Conservation (phyloP, 2,888 invertebrate genomes). For the Hipparchia sbordonii region DNA sequence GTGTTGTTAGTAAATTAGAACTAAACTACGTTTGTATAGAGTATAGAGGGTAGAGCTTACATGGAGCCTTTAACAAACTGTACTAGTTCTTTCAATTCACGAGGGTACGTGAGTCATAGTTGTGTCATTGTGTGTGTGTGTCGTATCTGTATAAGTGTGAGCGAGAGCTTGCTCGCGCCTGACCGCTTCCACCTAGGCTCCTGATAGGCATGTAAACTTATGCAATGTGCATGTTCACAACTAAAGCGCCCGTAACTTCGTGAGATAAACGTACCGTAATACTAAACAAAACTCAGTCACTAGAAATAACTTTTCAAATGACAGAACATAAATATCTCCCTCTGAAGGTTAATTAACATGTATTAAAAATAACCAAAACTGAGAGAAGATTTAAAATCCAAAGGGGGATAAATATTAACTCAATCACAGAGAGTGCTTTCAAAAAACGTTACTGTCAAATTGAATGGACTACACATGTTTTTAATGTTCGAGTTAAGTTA, state of each 20-base stretch:
- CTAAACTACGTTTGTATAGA: too few relatives aligned
- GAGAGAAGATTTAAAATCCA: slow-evolving; percentile 38
- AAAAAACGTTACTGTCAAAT: slow-evolving; percentile 33
- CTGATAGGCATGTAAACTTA: too few relatives aligned
- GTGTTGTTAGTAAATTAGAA: too few relatives aligned
- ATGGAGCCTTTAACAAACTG: too few relatives aligned
- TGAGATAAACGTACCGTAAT: background rate
- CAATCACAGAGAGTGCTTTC: slow-evolving; percentile 27
- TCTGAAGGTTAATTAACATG: slow-evolving; percentile 34
- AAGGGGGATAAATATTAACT: slow-evolving; percentile 30
- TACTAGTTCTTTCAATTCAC: too few relatives aligned
- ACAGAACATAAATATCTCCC: slow-evolving; percentile 34
- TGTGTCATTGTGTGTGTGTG: too few relatives aligned
- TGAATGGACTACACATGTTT: slow-evolving; percentile 37
- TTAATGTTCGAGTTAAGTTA: slow-evolving; percentile 15
- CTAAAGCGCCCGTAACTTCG: too few relatives aligned
- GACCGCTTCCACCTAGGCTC: too few relatives aligned
- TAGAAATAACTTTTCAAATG: slow-evolving; percentile 5
- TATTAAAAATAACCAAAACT: slow-evolving; percentile 33
- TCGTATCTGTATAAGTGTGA: too few relatives aligned
- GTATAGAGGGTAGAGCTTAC: too few relatives aligned
- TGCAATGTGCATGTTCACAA: too few relatives aligned
- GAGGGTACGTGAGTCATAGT: too few relatives aligned
- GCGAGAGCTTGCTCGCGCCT: background rate
- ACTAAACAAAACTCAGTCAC: slow-evolving; percentile 1